Evolutionary conservation across 2,113 vertebrate genomes (phyloP).

Genomic region (Catharus bicknelli): DNA sequence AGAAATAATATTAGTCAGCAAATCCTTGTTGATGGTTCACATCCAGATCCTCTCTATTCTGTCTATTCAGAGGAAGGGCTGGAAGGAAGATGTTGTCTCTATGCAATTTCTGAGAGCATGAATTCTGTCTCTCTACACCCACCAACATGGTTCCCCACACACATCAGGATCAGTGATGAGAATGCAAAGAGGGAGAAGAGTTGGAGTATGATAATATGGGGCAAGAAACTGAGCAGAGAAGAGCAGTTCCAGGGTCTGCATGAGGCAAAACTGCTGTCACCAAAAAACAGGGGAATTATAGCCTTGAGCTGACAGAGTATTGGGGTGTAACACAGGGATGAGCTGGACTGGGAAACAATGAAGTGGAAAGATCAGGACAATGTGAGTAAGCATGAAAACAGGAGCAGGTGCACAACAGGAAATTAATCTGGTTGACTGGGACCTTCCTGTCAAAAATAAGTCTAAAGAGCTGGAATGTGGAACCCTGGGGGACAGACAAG

Average conservation of each 20-base stretch:
- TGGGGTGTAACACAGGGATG: rapidly evolving
- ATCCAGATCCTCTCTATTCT: neutral
- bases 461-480: neutral
- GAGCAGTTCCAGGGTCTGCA: neutral
- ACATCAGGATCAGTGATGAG: neutral
- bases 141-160: rapidly evolving
- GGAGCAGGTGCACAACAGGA: neutral
- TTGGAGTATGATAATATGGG: neutral
- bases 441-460: neutral
- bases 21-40: neutral
- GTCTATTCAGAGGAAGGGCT: neutral
- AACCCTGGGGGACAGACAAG: neutral
- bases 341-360: neutral
- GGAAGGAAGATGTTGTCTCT: neutral
- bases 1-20: neutral
- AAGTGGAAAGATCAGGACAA: neutral
- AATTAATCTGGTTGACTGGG: neutral
- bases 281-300: neutral
- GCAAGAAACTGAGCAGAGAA: neutral
- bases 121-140: neutral
- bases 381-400: neutral
- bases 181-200: neutral
- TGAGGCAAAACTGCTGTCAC: neutral
- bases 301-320: neutral
- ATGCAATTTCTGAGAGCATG: neutral